Evolutionary conservation across 1,140 invertebrate species (phyloP), one percentile per base, ranked within the genome.

Genomic region (Zaprionus ornatus): DNA sequence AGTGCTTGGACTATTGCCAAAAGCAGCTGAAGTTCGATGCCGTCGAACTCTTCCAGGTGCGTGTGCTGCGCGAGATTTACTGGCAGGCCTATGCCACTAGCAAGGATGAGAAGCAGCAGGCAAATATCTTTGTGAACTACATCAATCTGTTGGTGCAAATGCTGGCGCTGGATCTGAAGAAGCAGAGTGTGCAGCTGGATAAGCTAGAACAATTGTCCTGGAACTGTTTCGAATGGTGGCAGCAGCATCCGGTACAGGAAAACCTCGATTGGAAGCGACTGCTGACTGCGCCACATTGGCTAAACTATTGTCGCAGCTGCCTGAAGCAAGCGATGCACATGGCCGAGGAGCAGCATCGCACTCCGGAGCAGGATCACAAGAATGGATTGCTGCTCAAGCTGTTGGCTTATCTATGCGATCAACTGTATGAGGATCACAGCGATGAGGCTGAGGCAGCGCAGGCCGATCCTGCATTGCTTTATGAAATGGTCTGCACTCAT

Each of bases 401-500:
- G 10, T 79, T 96, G 42, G 93, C 93, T 5, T 93, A 83, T 56
- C 82, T 96, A 17, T 94, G 95, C 17, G 93, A 95, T 56, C 79
- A 95, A 1, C 92, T 95, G 17, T 96, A 95, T 72, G 76, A 85
- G 63, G 74, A 92, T 15, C 90, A 84, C 27, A 59, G 54, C 1
- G 56, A 73, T 6, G 80, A 60, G 3, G 57, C 12, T 32, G 29
- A 32, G 0, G 68, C 56, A 6, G 21, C 52, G 0, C 35, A 63
- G 7, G 42, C 57, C 10, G 67, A 76, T 9, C 83, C 88, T 13
- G 74, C 93, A 17, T 93, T 93, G 13, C 86, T 96, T 29, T 95
- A 96, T 71, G 95, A 96, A 77, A 96, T 96, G 96, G 94, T 95
- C n/a, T 94, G 94, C 13, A 95, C 95, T 1, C 96, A 97, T 93